Evolutionary conservation across 2,888 invertebrate genomes (phyloP), one percentile per base, ranked within the genome.

Genomic region (Eristalis tenax): DNA sequence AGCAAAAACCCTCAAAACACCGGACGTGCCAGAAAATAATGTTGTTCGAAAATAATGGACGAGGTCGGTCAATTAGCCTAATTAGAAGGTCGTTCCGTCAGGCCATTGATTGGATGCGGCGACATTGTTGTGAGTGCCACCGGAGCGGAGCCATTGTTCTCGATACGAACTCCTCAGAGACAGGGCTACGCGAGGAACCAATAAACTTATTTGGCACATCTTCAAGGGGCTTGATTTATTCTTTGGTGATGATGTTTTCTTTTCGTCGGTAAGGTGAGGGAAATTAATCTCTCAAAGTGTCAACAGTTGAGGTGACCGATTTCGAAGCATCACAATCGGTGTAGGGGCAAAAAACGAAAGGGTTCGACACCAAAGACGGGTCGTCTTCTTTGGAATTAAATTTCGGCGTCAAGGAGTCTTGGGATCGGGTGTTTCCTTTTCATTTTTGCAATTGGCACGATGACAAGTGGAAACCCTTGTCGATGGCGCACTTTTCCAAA

Each of bases 31-130:
- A 18, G 8, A 18, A 26, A 18, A 65, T 65, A 65, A 65, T 65
- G 65, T 23, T 40, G 38, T 65, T 38, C 38, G 38, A 4, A 35
- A 50, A 68, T 50, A 56, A 68, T 32, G 40, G 59, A 61, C 38
- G 40, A 59, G 70, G 38, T 70, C 70, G 70, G 38, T 70, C 70
- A 70, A 70, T 70, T 71, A 61, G 40, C 71, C 26, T 71, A 71
- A 71, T 71, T 61, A 61, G 71, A n/a, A 15, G 71, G 26, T 40
- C 59, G n/a, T 28, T 61, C 22, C 18, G 18, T 11, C 13, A 71
- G 61, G 40, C 23, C 71, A 71, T 56, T 68, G 43, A 50, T 50
- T 68, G 66, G 50, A 69, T 40, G 15, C 61, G 26, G 13, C 59
- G 18, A 50, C 50, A 71, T 71, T 59, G 61, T 61, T 61, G 4